Conservation (phyloP, 2,797 vertebrate genomes). For the Mormyrus proboscirostris region DNA sequence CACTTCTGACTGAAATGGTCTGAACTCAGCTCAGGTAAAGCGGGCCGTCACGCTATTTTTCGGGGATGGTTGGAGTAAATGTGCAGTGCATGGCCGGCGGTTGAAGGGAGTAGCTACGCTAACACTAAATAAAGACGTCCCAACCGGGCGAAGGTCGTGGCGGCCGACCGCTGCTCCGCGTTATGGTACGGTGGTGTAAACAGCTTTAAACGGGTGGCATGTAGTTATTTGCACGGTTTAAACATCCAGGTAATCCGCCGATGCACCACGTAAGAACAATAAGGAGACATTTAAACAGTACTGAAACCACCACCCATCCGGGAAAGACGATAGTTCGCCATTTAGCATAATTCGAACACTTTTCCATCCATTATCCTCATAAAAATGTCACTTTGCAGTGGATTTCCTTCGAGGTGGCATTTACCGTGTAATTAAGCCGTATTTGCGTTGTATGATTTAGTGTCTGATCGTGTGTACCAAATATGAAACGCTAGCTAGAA, state of each 20-base stretch:
- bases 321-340: background rate
- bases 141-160: slow-evolving; percentile 2
- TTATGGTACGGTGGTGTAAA: background rate
- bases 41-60: background rate
- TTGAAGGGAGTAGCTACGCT: background rate
- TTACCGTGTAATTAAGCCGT: background rate
- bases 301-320: background rate
- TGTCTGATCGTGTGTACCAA: background rate
- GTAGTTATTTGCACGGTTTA: background rate
- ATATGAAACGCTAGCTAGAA: background rate
- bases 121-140: slow-evolving; percentile 10
- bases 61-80: background rate
- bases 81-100: background rate
- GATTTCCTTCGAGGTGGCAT: background rate
- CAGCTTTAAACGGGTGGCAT: background rate
- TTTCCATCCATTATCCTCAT: background rate
- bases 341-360: background rate
- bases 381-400: background rate
- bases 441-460: background rate
- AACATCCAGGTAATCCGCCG: background rate
- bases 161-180: background rate
- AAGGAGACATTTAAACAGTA: background rate
- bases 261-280: background rate
- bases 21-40: slow-evolving; percentile 20
- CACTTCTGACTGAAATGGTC: slow-evolving; percentile 11